Percentiles rank a stretch among this genome's conserved stretches.
phyloP scores from a whole-genome alignment of 1,140 invertebrate species.

The Pygmarrhopalites habei region DNA sequence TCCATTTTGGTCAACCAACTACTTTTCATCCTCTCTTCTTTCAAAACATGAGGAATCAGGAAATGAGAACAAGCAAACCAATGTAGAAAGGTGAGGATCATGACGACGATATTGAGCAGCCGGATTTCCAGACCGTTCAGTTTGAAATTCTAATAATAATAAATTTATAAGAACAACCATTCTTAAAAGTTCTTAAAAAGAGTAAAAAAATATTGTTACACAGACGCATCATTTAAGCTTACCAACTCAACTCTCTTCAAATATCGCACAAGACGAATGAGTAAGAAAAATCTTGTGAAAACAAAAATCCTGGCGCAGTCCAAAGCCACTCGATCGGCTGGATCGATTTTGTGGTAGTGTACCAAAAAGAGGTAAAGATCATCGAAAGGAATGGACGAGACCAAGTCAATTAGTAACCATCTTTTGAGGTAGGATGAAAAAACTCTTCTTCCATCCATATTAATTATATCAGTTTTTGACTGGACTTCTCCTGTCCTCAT shows the following conservation, averaged over 20 bases:
- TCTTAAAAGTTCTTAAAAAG: too few species aligned
- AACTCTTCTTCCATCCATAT: slow-evolving; percentile 15
- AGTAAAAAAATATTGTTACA: too few species aligned
- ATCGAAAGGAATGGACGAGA: slow-evolving; percentile 31
- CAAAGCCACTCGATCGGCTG: not conserved
- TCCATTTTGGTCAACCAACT: slow-evolving; percentile 27
- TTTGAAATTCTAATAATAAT: slow-evolving; percentile 18
- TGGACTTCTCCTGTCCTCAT: slow-evolving; percentile 22
- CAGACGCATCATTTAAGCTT: too few species aligned
- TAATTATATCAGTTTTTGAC: slow-evolving; percentile 13
- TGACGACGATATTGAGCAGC: slow-evolving; percentile 18
- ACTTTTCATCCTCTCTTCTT: too few species aligned
- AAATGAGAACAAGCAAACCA: slow-evolving; percentile 33
- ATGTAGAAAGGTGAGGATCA: slow-evolving; percentile 18
- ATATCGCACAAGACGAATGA: slow-evolving; percentile 32
- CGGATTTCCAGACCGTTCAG: slow-evolving; percentile 25
- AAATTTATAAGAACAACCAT: slow-evolving; percentile 3
- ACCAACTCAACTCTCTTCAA: slow-evolving; percentile 25
- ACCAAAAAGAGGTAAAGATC: slow-evolving; percentile 7
- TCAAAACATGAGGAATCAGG: slow-evolving; percentile 22
- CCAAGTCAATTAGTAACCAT: slow-evolving; percentile 30
- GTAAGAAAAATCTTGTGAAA: not conserved
- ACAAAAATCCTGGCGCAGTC: not conserved
- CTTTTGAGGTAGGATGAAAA: slow-evolving; percentile 14
- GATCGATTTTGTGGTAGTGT: not conserved